A percentile compares a stretch with the other conserved stretches of the same genome.
These are phyloP conservation scores for Amphibalanus amphitrite DNA, from an alignment of 1,140 invertebrate species.

Conservation along the genomic window DNA sequence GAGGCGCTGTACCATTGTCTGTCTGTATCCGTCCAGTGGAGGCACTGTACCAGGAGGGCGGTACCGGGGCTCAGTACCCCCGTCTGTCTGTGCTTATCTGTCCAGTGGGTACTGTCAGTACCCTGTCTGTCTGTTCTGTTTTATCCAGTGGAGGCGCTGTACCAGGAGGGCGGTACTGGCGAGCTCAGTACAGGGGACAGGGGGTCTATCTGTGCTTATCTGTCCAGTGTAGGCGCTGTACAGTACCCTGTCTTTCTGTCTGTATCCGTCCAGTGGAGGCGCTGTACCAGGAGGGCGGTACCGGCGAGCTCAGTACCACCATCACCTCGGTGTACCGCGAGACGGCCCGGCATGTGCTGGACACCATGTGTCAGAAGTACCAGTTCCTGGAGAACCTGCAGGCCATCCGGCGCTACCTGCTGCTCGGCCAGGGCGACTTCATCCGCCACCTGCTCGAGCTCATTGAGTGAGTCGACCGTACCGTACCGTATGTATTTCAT, in stretches of 20 bases:
- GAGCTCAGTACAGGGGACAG: slow-evolving; percentile 57
- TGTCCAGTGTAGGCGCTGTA: too few relatives aligned
- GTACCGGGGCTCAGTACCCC: slow-evolving; percentile 53
- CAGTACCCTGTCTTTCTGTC: too few relatives aligned
- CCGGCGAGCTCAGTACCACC: slow-evolving; percentile 52
- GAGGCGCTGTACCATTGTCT: slow-evolving; percentile 49
- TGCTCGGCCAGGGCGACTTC: slow-evolving; percentile 90
- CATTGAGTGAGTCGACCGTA: slow-evolving; percentile 69
- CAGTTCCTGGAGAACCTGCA: slow-evolving; percentile 79
- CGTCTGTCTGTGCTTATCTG: slow-evolving; percentile 3
- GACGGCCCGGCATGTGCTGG: slow-evolving; percentile 67
- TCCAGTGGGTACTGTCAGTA: too few relatives aligned
- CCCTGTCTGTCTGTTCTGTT: too few relatives aligned
- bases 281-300: slow-evolving; percentile 49
- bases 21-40: too few relatives aligned
- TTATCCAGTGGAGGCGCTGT: slow-evolving; percentile 42
- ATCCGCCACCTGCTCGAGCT: slow-evolving; percentile 81
- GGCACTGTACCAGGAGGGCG: slow-evolving; percentile 48
- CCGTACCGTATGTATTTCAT: too few relatives aligned
- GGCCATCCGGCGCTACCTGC: slow-evolving; percentile 71
- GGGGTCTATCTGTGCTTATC: not conserved
- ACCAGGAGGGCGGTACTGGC: slow-evolving; percentile 48
- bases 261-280: slow-evolving; percentile 38
- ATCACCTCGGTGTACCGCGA: slow-evolving; percentile 68
- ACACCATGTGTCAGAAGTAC: slow-evolving; percentile 68